Evolutionary conservation across 2,797 vertebrate species (phyloP).

Genomic region (Pseudomugil tenellus): DNA sequence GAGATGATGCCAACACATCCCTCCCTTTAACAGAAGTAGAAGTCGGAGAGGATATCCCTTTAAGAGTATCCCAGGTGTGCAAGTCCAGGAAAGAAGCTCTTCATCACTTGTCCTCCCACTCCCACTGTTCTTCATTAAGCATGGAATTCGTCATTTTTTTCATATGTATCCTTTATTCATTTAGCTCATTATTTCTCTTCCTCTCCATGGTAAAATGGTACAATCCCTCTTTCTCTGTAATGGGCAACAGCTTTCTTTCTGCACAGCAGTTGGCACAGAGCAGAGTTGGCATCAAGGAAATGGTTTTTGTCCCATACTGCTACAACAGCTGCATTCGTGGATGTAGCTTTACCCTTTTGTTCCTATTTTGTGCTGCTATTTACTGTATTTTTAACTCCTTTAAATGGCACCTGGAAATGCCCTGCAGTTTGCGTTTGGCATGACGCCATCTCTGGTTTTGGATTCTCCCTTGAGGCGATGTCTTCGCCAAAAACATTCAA

Average conservation of each 20-base stretch:
- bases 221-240: slow-evolving; percentile 34
- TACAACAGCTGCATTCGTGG: slow-evolving; percentile 30
- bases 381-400: slow-evolving; percentile 39
- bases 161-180: slow-evolving; percentile 52
- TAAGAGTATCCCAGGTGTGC: slow-evolving; percentile 80
- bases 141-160: slow-evolving; percentile 52
- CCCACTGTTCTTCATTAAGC: slow-evolving; percentile 72
- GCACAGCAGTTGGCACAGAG: slow-evolving; percentile 56
- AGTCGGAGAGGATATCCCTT: slow-evolving; percentile 75
- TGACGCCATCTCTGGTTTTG: slow-evolving; percentile 69
- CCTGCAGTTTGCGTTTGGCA: slow-evolving; percentile 68
- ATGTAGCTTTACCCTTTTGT: slow-evolving; percentile 42
- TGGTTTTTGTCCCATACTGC: slow-evolving; percentile 28
- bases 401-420: slow-evolving; percentile 32
- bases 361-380: slow-evolving; percentile 33
- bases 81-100: slow-evolving; percentile 69
- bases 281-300: slow-evolving; percentile 57
- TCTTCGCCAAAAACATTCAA: slow-evolving; percentile 64
- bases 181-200: slow-evolving; percentile 58
- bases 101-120: slow-evolving; percentile 74
- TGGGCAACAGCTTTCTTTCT: slow-evolving; percentile 43
- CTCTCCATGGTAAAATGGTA: slow-evolving; percentile 46
- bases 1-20: slow-evolving; percentile 76
- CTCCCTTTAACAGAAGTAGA: slow-evolving; percentile 66
- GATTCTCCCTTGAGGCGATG: slow-evolving; percentile 69